Conservation (phyloP, 2,888 invertebrate species). For the Linhomoeus sp. region DNA sequence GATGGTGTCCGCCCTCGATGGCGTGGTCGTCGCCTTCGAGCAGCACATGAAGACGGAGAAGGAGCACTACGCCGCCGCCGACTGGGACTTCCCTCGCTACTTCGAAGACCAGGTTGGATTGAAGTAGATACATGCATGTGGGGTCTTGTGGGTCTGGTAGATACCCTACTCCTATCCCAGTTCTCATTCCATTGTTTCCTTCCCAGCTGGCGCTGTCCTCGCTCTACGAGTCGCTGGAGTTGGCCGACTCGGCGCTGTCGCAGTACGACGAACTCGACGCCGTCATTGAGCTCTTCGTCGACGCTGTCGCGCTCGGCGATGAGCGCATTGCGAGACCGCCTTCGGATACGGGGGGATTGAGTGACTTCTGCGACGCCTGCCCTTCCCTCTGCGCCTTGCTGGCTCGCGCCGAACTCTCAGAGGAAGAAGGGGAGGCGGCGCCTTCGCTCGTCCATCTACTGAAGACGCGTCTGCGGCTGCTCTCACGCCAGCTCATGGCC, state of each 20-base stretch:
- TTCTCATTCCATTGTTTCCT: not conserved
- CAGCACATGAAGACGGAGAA: not conserved
- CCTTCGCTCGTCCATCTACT: not conserved
- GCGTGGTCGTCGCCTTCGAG: not conserved
- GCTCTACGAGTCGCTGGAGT: slow-evolving; percentile 41
- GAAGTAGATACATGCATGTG: not conserved
- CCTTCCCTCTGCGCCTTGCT: no score
- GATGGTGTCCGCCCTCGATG: not conserved
- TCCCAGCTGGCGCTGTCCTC: not conserved
- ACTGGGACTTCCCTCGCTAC: not conserved
- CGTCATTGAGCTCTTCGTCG: slow-evolving; percentile 46
- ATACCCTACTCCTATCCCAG: not conserved
- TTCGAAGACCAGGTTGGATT: not conserved
- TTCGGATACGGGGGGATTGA: no score
- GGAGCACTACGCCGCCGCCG: not conserved
- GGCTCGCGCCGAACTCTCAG: no score
- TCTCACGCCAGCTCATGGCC: not conserved
- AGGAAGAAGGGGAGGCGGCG: no score
- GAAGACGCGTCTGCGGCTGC: not conserved
- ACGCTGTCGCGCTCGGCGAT: no score
- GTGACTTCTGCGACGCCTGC: no score
- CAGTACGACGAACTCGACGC: slow-evolving; percentile 95
- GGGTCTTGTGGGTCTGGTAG: not conserved
- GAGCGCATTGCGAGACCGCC: no score
- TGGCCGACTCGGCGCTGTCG: slow-evolving; percentile 77